These are phyloP conservation scores for Pelobates fuscus DNA, from an alignment of 2,113 vertebrate genomes.

Conservation along the genomic window DNA sequence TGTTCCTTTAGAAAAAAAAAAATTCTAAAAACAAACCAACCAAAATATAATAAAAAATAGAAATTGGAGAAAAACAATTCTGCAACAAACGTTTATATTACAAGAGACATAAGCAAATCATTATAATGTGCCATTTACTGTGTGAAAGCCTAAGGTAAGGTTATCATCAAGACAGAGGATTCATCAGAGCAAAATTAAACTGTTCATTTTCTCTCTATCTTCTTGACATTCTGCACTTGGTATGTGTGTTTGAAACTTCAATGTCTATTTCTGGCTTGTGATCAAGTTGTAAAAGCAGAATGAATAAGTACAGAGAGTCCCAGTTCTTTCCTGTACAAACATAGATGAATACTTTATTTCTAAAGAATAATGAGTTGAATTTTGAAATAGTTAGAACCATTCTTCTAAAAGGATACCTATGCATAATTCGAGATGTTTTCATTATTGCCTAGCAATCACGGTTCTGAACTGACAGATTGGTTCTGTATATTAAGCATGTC, in stretches of 20 bases:
- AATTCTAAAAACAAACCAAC: too few species aligned
- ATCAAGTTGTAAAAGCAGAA: background rate
- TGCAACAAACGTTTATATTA: background rate
- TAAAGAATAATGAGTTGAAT: slow-evolving; percentile 15
- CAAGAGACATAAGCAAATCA: slow-evolving; percentile 4
- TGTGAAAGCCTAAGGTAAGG: background rate
- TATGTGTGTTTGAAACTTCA: background rate
- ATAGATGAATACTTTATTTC: slow-evolving; percentile 9
- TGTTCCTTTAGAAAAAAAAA: too few species aligned
- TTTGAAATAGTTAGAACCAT: background rate
- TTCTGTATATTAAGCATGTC: too few species aligned
- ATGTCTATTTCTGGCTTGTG: slow-evolving; percentile 6
- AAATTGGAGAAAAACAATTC: too few species aligned
- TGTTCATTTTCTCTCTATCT: slow-evolving; percentile 5
- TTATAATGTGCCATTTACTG: background rate
- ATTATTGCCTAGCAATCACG: background rate
- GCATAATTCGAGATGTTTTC: background rate
- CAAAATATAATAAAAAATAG: too few species aligned
- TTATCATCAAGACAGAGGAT: background rate
- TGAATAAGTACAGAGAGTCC: background rate
- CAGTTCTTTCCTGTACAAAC: slow-evolving; percentile 1
- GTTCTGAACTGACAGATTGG: too few species aligned
- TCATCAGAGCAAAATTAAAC: background rate
- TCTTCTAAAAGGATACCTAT: background rate
- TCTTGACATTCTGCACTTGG: slow-evolving; percentile 7